These are phyloP conservation scores for Agriopis marginaria DNA, from an alignment of 2,888 invertebrate genomes.

Conservation along the genomic window DNA sequence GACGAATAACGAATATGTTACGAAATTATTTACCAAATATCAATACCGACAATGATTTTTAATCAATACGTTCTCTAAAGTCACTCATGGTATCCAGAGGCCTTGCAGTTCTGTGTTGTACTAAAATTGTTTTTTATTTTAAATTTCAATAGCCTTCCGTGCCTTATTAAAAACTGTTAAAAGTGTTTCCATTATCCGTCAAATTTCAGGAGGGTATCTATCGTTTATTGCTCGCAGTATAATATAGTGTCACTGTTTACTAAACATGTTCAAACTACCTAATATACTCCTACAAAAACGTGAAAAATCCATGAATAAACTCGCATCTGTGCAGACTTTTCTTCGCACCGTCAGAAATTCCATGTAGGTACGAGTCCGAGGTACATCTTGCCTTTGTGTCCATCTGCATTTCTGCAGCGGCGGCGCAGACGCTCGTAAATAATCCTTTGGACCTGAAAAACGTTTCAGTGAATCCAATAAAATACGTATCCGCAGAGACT, in stretches of 20 bases:
- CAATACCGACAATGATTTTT: too few species aligned
- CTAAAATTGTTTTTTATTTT: too few species aligned
- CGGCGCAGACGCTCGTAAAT: constrained; percentile 83
- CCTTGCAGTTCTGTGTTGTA: too few species aligned
- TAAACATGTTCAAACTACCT: not conserved
- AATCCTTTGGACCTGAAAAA: constrained; percentile 85
- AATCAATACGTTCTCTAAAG: too few species aligned
- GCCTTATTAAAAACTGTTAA: too few species aligned
- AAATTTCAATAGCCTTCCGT: too few species aligned
- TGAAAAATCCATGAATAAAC: constrained; percentile 20
- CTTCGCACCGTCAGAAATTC: constrained; percentile 25
- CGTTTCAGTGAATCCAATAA: constrained; percentile 86
- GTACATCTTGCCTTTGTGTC: constrained; percentile 61
- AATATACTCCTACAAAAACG: not conserved
- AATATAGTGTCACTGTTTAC: not conserved
- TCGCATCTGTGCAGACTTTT: constrained; percentile 8
- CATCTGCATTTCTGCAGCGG: constrained; percentile 83
- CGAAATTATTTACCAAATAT: too few species aligned
- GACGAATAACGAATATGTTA: too few species aligned
- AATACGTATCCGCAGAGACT: constrained; percentile 86
- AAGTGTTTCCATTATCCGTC: too few species aligned
- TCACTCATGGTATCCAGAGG: too few species aligned
- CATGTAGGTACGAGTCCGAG: constrained; percentile 36
- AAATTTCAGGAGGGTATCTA: too few species aligned
- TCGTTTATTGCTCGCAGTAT: not conserved